Evolutionary conservation across 2,797 vertebrate genomes (phyloP).

Genomic region (Tympanoctomys barrerae): DNA sequence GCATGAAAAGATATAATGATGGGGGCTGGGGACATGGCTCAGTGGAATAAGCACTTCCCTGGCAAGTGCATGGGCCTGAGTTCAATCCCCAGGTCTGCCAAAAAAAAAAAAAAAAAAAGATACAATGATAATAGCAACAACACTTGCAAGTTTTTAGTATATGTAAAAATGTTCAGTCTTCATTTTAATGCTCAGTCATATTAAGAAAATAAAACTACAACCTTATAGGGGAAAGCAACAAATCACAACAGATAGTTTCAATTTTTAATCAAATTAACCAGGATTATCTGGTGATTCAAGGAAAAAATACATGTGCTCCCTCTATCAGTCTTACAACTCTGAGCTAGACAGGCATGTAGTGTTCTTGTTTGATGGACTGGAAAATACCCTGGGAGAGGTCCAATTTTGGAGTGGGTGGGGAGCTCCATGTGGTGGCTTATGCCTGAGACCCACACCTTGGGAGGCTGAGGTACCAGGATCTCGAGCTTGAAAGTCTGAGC

Average conservation of each 20-base stretch:
- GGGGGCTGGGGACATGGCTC: too few relatives aligned
- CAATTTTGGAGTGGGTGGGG: background rate
- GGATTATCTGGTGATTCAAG: conserved; percentile 7
- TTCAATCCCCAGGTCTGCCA: too few relatives aligned
- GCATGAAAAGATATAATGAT: background rate
- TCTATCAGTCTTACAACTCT: conserved; percentile 13
- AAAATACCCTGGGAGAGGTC: conserved; percentile 1
- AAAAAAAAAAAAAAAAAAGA: background rate
- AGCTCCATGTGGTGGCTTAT: background rate
- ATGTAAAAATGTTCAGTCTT: background rate
- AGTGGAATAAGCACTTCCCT: too few relatives aligned
- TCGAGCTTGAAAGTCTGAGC: background rate
- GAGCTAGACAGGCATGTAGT: background rate
- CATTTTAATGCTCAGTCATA: conserved; percentile 19
- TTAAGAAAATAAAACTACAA: background rate
- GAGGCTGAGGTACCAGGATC: background rate
- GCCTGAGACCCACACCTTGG: background rate
- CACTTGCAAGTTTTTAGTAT: background rate
- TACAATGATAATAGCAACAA: background rate
- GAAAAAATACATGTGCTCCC: background rate
- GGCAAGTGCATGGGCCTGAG: too few relatives aligned
- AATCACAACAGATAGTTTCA: background rate
- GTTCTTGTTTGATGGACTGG: background rate
- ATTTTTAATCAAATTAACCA: conserved; percentile 46
- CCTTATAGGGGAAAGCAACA: background rate